Base-by-base conservation (phyloP, 2,888 invertebrate genomes). In the Beris chalybata region DNA sequence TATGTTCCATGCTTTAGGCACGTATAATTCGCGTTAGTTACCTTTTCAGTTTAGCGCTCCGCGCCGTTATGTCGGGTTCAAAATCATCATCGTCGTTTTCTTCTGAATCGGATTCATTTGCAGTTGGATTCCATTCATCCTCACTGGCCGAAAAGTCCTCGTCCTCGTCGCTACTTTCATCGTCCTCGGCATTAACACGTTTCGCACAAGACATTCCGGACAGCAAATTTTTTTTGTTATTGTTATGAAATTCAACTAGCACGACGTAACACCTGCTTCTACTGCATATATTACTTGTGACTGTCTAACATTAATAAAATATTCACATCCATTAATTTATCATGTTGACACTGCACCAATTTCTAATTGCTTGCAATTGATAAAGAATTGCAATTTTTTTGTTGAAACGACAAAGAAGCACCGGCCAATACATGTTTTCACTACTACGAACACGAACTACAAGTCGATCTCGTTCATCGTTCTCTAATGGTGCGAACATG, bases 71-170 rank as follows among this genome's bases (percentile, higher is more conserved):
- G 44, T 67, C 32, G 3, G 43, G 69, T 30, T 71, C 12, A 9
- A 72, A 73, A 22, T 69, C 72, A 57, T 78, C 78, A 48, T 79
- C 78, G 53, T 78, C 79, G 69, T 79, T 79, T 50, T 76, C 78
- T 15, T 73, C 71, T 9, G 58, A 68, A 9, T 68, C 64, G 5
- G 67, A 66, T 15, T 64, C 64, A 22, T 73, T 67, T 72, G 76
- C 74, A 7, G 68, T 73, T 5, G 76, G 77, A 43, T 76, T 75
- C 75, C 78, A 79, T 67, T 80, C 80, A 69, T 81, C 81, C 69
- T 81, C 76, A 68, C 79, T 79, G 11, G 77, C 79, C 1, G 81
- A 81, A 71, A 81, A 81, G 58, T 77, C 81, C 53, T 76, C 77
- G 12, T 70, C 71, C 5, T 76, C 74, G 12, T 61, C 61, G 67